phyloP scores from a whole-genome alignment of 2,113 vertebrate genomes.

The Onychostoma macrolepis region DNA sequence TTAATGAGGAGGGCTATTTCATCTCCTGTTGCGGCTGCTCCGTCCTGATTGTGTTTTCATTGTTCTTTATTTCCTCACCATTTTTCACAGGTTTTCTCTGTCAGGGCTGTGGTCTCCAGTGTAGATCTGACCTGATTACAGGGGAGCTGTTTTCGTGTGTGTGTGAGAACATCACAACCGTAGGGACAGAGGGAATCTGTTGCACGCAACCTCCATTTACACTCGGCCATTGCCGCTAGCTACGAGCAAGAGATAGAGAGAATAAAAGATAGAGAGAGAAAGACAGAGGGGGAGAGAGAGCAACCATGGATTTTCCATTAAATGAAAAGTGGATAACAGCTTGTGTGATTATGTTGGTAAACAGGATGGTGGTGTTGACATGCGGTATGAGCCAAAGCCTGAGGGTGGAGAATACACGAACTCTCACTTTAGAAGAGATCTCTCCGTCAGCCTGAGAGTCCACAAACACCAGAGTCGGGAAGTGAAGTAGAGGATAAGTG shows the following conservation, averaged over 20 bases:
- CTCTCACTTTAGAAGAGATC: slow-evolving; percentile 35
- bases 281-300: slow-evolving; percentile 27
- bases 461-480: slow-evolving; percentile 49
- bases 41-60: slow-evolving; percentile 58
- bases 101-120: slow-evolving; percentile 51
- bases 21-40: slow-evolving; percentile 46
- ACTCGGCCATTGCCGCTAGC: slow-evolving; percentile 35
- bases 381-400: slow-evolving; percentile 40
- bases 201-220: slow-evolving; percentile 42
- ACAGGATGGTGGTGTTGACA: slow-evolving; percentile 56
- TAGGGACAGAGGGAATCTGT: slow-evolving; percentile 31
- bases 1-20: slow-evolving; percentile 55
- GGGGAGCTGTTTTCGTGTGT: slow-evolving; percentile 31
- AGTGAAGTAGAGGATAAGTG: neutral
- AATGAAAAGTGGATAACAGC: slow-evolving; percentile 58
- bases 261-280: slow-evolving; percentile 45
- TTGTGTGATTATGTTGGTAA: slow-evolving; percentile 54
- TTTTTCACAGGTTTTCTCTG: slow-evolving; percentile 56
- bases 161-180: slow-evolving; percentile 20
- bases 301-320: slow-evolving; percentile 49
- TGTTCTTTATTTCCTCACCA: slow-evolving; percentile 57
- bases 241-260: slow-evolving; percentile 21
- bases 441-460: slow-evolving; percentile 42
- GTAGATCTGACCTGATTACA: slow-evolving; percentile 58
- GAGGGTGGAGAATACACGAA: slow-evolving; percentile 60